These are phyloP conservation scores for Hippopotamyrus pictus DNA, from an alignment of 2,797 vertebrate species.

Conservation along the genomic window DNA sequence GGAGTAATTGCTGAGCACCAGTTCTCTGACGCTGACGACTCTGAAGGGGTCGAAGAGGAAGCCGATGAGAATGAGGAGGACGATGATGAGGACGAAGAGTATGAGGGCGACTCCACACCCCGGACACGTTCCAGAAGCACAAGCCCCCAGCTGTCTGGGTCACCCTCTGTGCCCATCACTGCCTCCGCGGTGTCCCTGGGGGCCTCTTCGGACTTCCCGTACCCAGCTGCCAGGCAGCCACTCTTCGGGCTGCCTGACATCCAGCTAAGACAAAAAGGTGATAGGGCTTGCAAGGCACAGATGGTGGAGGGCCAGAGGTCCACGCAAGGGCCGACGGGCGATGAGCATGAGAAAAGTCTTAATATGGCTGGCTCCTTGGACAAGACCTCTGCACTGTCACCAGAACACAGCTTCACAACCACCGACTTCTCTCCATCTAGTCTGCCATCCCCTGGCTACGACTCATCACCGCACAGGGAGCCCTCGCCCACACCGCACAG, in stretches of 20 bases:
- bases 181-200: constrained; percentile 60
- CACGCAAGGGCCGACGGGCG: constrained; percentile 6
- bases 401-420: constrained; percentile 76
- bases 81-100: constrained; percentile 91
- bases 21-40: constrained; percentile 94
- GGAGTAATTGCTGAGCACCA: constrained; percentile 78
- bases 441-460: constrained; percentile 84
- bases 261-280: constrained; percentile 67
- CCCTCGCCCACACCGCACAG: constrained; percentile 78
- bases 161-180: constrained; percentile 77
- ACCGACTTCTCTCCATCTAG: constrained; percentile 84
- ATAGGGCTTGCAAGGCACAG: constrained; percentile 46
- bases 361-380: constrained; percentile 70
- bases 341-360: constrained; percentile 53
- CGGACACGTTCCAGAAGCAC: constrained; percentile 89
- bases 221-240: constrained; percentile 63
- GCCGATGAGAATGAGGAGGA: constrained; percentile 90
- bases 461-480: constrained; percentile 83
- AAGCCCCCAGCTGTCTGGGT: constrained; percentile 79
- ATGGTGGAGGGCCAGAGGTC: constrained; percentile 62
- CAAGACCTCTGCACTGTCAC: constrained; percentile 76
- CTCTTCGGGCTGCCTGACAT: constrained; percentile 72
- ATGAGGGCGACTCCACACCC: constrained; percentile 87
- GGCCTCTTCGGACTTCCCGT: constrained; percentile 54
- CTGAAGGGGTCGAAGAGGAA: constrained; percentile 83